Percentiles rank a stretch among this genome's conserved stretches.
phyloP scores from a whole-genome alignment of 2,888 invertebrate species.

The Taphrorychus bicolor region DNA sequence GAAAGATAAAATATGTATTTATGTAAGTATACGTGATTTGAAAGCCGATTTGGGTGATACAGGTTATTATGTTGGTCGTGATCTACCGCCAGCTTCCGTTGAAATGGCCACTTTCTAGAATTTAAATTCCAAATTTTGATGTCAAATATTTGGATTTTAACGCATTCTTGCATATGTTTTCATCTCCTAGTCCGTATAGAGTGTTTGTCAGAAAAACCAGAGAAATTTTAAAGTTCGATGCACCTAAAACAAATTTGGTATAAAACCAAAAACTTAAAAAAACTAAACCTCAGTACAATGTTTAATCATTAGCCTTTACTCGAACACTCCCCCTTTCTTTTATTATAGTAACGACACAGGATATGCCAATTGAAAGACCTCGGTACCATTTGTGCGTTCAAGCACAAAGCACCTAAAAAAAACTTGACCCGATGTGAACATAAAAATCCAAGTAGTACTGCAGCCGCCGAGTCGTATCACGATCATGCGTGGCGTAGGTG shows the following conservation, averaged over 20 bases:
- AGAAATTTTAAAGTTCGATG: too few relatives aligned
- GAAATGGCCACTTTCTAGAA: background rate
- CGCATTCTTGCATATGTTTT: background rate
- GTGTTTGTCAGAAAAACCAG: too few relatives aligned
- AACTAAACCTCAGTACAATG: too few relatives aligned
- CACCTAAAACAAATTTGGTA: too few relatives aligned
- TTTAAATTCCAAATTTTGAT: background rate
- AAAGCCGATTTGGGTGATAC: too few relatives aligned
- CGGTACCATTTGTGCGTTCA: slow-evolving; percentile 1
- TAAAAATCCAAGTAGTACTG: background rate
- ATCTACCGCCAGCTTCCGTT: background rate
- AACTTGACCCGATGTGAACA: background rate
- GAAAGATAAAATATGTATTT: background rate
- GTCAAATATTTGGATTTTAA: background rate
- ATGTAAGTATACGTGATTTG: background rate
- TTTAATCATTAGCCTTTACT: too few relatives aligned
- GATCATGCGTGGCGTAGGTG: background rate
- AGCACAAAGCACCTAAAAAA: background rate
- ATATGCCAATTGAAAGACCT: background rate
- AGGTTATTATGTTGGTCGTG: background rate
- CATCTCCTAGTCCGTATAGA: background rate
- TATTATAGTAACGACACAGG: too few relatives aligned
- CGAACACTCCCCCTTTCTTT: too few relatives aligned
- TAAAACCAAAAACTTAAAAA: too few relatives aligned
- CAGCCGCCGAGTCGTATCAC: background rate